Conservation (phyloP, 92 coral and sea anemone genomes). For the Bergia sp. region DNA sequence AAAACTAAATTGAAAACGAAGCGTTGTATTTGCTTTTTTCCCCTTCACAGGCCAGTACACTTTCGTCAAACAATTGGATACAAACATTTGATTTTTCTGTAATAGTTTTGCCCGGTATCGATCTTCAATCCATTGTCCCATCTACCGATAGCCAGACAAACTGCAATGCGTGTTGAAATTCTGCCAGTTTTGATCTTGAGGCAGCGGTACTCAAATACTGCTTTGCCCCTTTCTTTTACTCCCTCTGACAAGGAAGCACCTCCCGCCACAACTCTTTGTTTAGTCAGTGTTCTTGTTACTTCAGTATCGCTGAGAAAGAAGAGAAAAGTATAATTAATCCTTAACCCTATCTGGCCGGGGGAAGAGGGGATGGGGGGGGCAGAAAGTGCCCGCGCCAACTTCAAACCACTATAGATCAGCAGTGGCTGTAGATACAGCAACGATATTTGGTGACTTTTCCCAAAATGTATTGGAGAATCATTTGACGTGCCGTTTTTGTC, state of each 20-base stretch:
- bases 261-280: neutral
- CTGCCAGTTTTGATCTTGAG: slow-evolving; percentile 24
- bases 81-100: slow-evolving; percentile 12
- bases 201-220: slow-evolving; percentile 9
- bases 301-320: neutral
- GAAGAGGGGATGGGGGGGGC: too few species aligned
- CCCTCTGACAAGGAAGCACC: slow-evolving; percentile 13
- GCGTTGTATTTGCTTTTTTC: neutral
- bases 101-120: neutral
- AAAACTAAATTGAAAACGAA: too few species aligned
- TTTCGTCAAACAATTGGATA: neutral
- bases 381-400: too few species aligned
- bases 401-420: too few species aligned
- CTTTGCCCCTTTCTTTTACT: neutral
- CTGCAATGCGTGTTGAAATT: slow-evolving; percentile 1
- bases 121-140: slow-evolving; percentile 12
- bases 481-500: too few species aligned
- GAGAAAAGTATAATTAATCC: neutral
- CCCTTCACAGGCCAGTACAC: too few species aligned
- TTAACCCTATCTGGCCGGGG: too few species aligned
- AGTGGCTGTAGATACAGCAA: too few species aligned
- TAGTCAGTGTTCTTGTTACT: neutral
- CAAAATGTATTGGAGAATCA: too few species aligned
- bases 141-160: slow-evolving; percentile 11
- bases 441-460: too few species aligned